These are phyloP conservation scores for Sapajus apella DNA, from an alignment of 2,113 vertebrate genomes.

Conservation along the genomic window DNA sequence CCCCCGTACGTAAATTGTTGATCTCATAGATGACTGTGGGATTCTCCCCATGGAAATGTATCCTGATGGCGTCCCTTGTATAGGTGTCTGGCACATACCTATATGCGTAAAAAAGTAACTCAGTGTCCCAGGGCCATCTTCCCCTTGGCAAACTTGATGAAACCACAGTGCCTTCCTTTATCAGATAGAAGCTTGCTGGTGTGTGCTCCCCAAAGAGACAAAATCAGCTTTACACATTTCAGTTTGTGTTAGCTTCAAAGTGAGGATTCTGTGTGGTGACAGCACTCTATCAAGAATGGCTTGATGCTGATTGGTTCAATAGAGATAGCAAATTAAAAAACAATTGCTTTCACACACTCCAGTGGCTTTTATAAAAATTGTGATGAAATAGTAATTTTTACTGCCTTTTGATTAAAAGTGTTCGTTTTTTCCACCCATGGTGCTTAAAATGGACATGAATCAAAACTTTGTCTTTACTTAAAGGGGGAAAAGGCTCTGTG, in stretches of 20 bases:
- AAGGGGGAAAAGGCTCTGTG: not conserved
- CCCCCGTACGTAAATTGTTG: too few relatives aligned
- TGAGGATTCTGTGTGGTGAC: slow-evolving; percentile 65
- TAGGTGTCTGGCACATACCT: not conserved
- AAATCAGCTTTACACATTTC: slow-evolving; percentile 71
- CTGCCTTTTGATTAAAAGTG: slow-evolving; percentile 77
- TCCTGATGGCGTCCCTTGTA: not conserved
- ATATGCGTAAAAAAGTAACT: slow-evolving; percentile 29
- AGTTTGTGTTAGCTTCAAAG: slow-evolving; percentile 74
- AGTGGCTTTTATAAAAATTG: slow-evolving; percentile 54
- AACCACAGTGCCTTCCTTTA: slow-evolving; percentile 49
- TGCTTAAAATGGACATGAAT: slow-evolving; percentile 60
- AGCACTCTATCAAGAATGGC: slow-evolving; percentile 64
- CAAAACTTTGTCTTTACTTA: not conserved
- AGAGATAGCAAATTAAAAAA: slow-evolving; percentile 72
- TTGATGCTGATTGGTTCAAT: slow-evolving; percentile 73
- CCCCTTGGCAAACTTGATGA: slow-evolving; percentile 70
- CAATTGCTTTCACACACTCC: slow-evolving; percentile 73
- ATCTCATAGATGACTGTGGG: not conserved
- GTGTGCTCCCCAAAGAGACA: slow-evolving; percentile 69
- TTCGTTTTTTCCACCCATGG: not conserved
- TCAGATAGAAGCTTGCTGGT: slow-evolving; percentile 59
- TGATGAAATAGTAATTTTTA: slow-evolving; percentile 80
- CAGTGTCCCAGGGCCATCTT: slow-evolving; percentile 67
- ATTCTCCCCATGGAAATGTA: not conserved